Base-by-base conservation (phyloP, 2,113 vertebrate species). In the Jaculus jaculus region DNA sequence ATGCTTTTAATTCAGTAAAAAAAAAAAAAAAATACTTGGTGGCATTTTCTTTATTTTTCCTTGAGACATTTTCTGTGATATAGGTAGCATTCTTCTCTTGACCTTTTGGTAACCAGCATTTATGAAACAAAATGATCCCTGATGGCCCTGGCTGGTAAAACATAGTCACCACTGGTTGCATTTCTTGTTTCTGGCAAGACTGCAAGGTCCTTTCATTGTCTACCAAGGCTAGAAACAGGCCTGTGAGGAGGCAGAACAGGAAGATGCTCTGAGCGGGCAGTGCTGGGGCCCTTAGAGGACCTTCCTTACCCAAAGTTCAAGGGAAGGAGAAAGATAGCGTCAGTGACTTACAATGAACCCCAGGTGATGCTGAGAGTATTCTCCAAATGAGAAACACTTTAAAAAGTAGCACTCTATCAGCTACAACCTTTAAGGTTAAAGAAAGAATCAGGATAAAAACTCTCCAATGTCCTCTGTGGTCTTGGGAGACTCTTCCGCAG, bases 1-100 rank as follows among this genome's bases (percentile, higher is more conserved):
- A 84, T 93, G 89, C 72, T 23, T 24, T 68, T 83, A 80, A 78
- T 63, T 78, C 84, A 80, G 51, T 69, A 79, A 84, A 88, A 65
- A 74, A 88, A 69, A 74, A 79, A 84, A 88, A 65, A 74, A 88
- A 69, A 74, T 69, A 83, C 13, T 60, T n/a, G n/a, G 6, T n/a
- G 16, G 18, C 32, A 86, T 79, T 89, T 37, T 11, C n/a, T 91
- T 71, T 24, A 16, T 85, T 65, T 51, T 18, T 84, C 39, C 20
- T 66, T 74, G 32, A 79, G 82, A 80, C 61, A 93, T 87, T 93
- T 80, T 73, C 60, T 65, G 7, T 42, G 87, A 73, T n/a, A 37
- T 69, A 60, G 89, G 63, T 34, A 72, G 4, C 13, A 69, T 74
- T 39, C 23, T 32, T 88, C 77, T 23, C n/a, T 82, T 80, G 21